Conservation (phyloP, 2,888 invertebrate genomes). For the Euzophera pinguis region DNA sequence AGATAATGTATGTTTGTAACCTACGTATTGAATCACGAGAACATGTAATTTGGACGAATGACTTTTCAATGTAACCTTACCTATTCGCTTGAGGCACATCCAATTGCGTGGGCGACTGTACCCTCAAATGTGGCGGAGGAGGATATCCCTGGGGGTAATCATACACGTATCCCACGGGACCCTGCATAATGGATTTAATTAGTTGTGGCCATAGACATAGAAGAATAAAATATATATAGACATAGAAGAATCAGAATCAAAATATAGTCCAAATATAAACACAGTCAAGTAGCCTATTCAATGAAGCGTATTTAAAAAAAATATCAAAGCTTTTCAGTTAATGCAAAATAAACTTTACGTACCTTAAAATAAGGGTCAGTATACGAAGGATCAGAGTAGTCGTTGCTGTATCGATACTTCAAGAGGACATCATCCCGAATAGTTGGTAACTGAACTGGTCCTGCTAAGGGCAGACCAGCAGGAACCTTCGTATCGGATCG, state of each 20-base stretch:
- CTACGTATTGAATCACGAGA: too few species aligned
- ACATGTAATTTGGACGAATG: too few species aligned
- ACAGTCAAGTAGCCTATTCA: too few species aligned
- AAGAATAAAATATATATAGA: too few species aligned
- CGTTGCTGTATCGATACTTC: conserved; percentile 83
- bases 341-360: conserved; percentile 17
- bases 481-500: conserved; percentile 59
- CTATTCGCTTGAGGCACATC: conserved; percentile 51
- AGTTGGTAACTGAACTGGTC: conserved; percentile 85
- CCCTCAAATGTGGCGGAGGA: conserved; percentile 63
- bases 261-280: too few species aligned
- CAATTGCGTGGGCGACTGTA: conserved; percentile 60
- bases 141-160: conserved; percentile 72
- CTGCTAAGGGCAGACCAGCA: conserved; percentile 85
- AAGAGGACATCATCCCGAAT: conserved; percentile 78
- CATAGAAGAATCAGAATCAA: too few species aligned
- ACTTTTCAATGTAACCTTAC: conserved; percentile 29
- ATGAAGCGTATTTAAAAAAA: too few species aligned
- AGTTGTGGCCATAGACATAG: too few species aligned
- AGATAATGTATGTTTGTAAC: neutral
- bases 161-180: conserved; percentile 64
- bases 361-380: conserved; percentile 77
- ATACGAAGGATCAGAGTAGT: conserved; percentile 88
- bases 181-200: conserved; percentile 33
- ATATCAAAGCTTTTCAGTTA: too few species aligned